These are phyloP conservation scores for Acropternis orthonyx DNA, from an alignment of 2,797 vertebrate genomes.

Conservation along the genomic window DNA sequence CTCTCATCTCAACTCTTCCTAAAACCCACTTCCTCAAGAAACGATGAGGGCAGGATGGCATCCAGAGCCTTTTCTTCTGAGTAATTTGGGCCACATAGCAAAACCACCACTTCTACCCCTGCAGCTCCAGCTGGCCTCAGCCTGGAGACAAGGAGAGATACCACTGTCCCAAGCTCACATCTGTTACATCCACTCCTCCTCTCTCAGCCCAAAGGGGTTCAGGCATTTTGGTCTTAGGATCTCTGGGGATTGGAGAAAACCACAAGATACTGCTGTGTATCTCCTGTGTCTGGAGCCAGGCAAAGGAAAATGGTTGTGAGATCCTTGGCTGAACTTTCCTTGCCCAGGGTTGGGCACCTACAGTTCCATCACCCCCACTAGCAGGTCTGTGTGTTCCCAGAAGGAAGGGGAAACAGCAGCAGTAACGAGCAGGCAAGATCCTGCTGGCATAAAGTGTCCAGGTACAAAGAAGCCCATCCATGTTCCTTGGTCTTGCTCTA, in stretches of 20 bases:
- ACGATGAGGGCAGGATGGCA: background rate
- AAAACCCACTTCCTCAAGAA: background rate
- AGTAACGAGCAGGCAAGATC: background rate
- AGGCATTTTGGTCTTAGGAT: background rate
- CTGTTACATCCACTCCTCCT: fast-evolving
- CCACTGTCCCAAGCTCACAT: background rate
- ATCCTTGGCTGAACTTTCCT: background rate
- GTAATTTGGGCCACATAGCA: background rate
- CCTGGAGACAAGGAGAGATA: background rate
- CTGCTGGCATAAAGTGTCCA: background rate
- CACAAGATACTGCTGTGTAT: background rate
- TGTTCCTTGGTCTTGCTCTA: background rate
- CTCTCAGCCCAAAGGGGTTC: background rate
- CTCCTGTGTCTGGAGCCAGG: background rate
- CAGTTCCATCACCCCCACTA: fast-evolving
- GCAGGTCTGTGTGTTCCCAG: background rate
- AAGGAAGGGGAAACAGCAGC: background rate
- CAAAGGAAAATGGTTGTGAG: background rate
- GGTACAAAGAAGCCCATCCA: background rate
- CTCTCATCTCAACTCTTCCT: background rate
- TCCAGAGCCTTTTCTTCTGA: background rate
- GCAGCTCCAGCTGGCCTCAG: background rate
- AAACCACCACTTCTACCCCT: background rate
- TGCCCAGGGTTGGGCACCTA: background rate
- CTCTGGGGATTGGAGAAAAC: background rate